phyloP scores from a whole-genome alignment of 2,888 invertebrate species.

The Drosophila demipolita region DNA sequence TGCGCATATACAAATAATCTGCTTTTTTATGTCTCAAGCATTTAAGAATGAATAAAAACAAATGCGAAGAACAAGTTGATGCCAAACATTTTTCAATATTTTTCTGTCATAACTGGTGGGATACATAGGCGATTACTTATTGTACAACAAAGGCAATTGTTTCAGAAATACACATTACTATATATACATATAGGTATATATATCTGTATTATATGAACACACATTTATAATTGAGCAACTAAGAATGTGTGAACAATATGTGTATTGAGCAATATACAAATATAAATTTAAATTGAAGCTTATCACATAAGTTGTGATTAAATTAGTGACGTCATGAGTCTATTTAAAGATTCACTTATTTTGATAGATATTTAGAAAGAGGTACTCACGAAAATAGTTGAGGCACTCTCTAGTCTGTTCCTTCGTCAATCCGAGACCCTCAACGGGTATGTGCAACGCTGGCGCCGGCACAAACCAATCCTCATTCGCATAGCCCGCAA shows the following conservation, averaged over 20 bases:
- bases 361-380: not conserved
- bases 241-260: not conserved
- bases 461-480: conserved; percentile 97
- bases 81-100: conserved; percentile 19
- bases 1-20: conserved; percentile 69
- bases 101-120: conserved; percentile 7
- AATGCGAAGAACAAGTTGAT: conserved; percentile 16
- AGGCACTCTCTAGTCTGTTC: conserved; percentile 98
- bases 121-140: conserved; percentile 16
- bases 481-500: conserved; percentile 89
- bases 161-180: conserved; percentile 22
- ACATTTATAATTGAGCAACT: conserved; percentile 35
- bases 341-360: conserved; percentile 10
- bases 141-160: conserved; percentile 34
- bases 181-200: conserved; percentile 6
- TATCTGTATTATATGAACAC: conserved; percentile 12
- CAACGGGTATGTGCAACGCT: conserved; percentile 90
- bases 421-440: conserved; percentile 93
- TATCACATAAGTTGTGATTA: conserved; percentile 11
- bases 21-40: conserved; percentile 50
- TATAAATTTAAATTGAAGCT: not conserved
- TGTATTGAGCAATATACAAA: conserved; percentile 1
- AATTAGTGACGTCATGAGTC: not conserved
- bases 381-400: conserved; percentile 97
- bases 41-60: conserved; percentile 59